phyloP scores from a whole-genome alignment of 2,888 invertebrate species.

The Apamea sordens region DNA sequence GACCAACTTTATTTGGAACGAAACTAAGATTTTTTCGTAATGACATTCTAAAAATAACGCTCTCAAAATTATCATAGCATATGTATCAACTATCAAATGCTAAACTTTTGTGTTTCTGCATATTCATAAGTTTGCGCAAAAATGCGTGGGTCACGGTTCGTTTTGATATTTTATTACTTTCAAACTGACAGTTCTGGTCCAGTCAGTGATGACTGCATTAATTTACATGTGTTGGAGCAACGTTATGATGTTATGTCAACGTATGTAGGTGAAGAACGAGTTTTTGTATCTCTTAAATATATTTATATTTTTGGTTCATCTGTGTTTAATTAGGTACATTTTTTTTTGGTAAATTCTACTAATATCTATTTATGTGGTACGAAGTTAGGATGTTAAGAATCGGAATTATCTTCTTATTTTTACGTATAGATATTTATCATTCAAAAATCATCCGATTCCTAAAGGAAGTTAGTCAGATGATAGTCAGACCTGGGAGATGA shows the following conservation, averaged over 20 bases:
- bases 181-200: constrained; percentile 50
- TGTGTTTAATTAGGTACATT: not conserved
- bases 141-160: constrained; percentile 35
- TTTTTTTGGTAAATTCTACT: not conserved
- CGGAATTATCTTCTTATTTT: no score
- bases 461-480: not conserved
- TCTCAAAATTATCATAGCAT: constrained; percentile 9
- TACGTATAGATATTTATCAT: not conserved
- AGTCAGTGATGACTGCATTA: constrained; percentile 42
- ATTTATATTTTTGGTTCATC: not conserved
- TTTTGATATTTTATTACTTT: constrained; percentile 47
- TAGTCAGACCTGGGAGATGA: no score
- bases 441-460: not conserved
- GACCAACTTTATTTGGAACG: not conserved
- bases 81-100: constrained; percentile 12
- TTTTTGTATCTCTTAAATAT: not conserved
- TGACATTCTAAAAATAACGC: constrained; percentile 9
- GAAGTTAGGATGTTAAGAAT: no score
- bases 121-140: constrained; percentile 57
- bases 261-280: constrained; percentile 25
- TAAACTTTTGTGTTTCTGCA: constrained; percentile 40
- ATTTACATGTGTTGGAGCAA: constrained; percentile 16
- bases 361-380: not conserved
- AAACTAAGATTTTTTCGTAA: constrained; percentile 6
- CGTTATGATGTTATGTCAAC: constrained; percentile 37